A percentile compares a stretch with the other conserved stretches of the same genome.
Evolutionary conservation across 1,140 invertebrate genomes (phyloP).

Genomic region (Calycopis cecrops): DNA sequence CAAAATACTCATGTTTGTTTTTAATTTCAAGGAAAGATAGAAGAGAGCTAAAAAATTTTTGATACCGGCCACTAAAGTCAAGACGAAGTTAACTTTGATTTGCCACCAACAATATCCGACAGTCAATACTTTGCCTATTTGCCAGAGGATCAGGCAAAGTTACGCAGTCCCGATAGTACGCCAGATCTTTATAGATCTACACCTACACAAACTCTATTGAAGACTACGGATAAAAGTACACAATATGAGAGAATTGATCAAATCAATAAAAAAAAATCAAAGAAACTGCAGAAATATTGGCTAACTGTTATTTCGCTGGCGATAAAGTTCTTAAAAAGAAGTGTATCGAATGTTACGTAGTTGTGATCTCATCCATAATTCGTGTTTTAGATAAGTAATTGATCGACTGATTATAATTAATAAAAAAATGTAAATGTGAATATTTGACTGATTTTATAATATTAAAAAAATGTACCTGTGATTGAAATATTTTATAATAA

Average conservation of each 20-base stretch:
- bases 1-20: slow-evolving; percentile 12
- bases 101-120: slow-evolving; percentile 10
- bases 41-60: slow-evolving; percentile 19
- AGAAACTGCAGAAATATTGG: slow-evolving; percentile 18
- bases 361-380: slow-evolving; percentile 2
- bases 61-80: slow-evolving; percentile 14
- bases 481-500: not conserved
- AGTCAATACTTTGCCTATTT: slow-evolving; percentile 12
- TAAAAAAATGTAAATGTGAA: not conserved
- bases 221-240: slow-evolving; percentile 17
- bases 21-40: slow-evolving; percentile 13
- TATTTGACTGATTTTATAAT: slow-evolving; percentile 1
- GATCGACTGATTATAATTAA: slow-evolving; percentile 3
- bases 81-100: slow-evolving; percentile 15
- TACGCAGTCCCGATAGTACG: slow-evolving; percentile 17
- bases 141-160: slow-evolving; percentile 11
- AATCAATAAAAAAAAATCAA: slow-evolving; percentile 16
- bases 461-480: slow-evolving; percentile 1
- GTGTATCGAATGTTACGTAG: slow-evolving; percentile 2
- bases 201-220: slow-evolving; percentile 16
- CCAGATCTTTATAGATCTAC: slow-evolving; percentile 18
- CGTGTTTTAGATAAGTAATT: slow-evolving; percentile 1
- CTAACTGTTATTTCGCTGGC: slow-evolving; percentile 13
- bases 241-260: slow-evolving; percentile 16
- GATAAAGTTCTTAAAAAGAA: slow-evolving; percentile 3